A percentile compares a stretch with the other conserved stretches of the same genome.
Evolutionary conservation across 2,888 invertebrate species (phyloP).

Genomic region (Mythimna lalbum): DNA sequence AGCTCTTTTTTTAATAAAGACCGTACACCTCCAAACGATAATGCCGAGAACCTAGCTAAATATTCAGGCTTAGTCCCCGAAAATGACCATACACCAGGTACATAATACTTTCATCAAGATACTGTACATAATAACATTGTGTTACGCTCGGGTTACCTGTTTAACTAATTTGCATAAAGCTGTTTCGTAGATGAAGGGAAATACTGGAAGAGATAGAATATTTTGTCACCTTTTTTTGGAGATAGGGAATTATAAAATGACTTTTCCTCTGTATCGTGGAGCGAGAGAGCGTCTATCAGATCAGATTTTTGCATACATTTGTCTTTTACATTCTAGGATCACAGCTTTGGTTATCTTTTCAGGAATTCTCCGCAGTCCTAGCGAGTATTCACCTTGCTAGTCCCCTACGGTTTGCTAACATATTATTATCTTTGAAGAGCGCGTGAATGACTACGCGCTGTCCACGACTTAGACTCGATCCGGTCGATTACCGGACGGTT

Average conservation of each 20-base stretch:
- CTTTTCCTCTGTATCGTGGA: background rate
- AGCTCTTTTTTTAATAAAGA: slow-evolving; percentile 21
- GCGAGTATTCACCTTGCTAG: too few species aligned
- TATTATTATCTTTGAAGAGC: too few species aligned
- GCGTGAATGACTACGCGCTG: too few species aligned
- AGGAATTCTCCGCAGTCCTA: background rate
- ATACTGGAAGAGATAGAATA: slow-evolving; percentile 42
- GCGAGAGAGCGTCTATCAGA: background rate
- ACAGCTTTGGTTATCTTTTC: background rate
- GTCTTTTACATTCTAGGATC: too few species aligned
- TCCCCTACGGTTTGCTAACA: too few species aligned
- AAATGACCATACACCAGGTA: slow-evolving; percentile 57
- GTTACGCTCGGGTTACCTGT: slow-evolving; percentile 60
- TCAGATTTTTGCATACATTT: too few species aligned
- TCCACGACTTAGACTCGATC: too few species aligned
- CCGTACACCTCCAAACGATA: slow-evolving; percentile 11
- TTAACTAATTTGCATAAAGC: slow-evolving; percentile 67
- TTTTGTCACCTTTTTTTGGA: background rate
- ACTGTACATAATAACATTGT: slow-evolving; percentile 59
- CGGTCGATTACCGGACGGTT: too few species aligned
- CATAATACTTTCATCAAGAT: slow-evolving; percentile 56
- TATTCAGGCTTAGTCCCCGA: slow-evolving; percentile 20
- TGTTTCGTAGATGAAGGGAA: slow-evolving; percentile 31
- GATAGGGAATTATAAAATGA: background rate
- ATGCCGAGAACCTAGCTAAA: slow-evolving; percentile 4